Conservation (phyloP, 2,888 invertebrate genomes). For the Mamestra brassicae region DNA sequence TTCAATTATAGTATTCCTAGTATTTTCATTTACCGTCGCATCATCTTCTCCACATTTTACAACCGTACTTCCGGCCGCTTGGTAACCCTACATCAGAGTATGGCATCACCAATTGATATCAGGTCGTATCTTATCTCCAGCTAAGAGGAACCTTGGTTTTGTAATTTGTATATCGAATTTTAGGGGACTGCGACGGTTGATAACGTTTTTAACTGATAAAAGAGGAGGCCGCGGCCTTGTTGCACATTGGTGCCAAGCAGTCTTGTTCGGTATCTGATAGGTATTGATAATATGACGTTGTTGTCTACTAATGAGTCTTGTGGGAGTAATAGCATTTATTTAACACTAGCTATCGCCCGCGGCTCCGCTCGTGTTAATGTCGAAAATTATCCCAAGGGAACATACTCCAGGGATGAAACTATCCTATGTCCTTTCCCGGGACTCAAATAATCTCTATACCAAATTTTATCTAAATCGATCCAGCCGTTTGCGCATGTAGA, state of each 20-base stretch:
- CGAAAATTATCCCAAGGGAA: no score
- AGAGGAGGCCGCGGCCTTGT: conserved; percentile 36
- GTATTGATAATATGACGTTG: conserved; percentile 26
- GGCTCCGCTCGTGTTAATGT: no score
- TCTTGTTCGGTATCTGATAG: conserved; percentile 38
- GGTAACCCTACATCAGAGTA: neutral
- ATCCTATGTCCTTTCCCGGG: no score
- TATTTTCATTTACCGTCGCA: neutral
- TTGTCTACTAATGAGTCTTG: conserved; percentile 11
- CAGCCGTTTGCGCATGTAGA: no score
- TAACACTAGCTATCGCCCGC: no score
- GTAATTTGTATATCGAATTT: conserved; percentile 48
- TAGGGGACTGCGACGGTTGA: conserved; percentile 23
- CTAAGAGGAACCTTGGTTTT: conserved; percentile 55
- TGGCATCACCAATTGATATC: conserved; percentile 58
- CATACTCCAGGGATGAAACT: no score
- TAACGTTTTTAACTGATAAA: conserved; percentile 42
- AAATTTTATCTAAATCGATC: no score
- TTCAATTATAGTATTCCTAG: neutral
- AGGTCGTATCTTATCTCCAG: conserved; percentile 62
- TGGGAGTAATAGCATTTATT: neutral
- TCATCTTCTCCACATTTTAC: neutral
- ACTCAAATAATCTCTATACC: no score
- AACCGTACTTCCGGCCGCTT: neutral
- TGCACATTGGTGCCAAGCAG: conserved; percentile 57